Evolutionary conservation across 2,888 invertebrate genomes (phyloP), one percentile per base, ranked within the genome.

Genomic region (Cyrtodaria siliqua): DNA sequence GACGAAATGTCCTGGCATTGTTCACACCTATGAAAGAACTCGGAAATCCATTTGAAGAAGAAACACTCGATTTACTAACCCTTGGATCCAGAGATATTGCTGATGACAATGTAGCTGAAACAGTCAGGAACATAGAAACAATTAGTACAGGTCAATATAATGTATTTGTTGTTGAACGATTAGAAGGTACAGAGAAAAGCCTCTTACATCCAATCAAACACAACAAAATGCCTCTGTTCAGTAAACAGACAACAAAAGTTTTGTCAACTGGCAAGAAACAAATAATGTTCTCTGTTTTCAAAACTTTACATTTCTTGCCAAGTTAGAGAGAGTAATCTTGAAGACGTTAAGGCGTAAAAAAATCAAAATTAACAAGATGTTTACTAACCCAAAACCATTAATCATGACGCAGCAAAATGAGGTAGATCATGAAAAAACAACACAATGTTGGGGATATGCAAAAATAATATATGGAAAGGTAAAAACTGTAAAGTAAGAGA

Each of bases 271-370:
- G 52, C 1, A 68, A 42, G 24, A 14, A 42, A 20, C 44, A 69
- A 47, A 29, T 23, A 60, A 16, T 44, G 42, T 33, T 27, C 56
- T 44, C 55, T 64, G 4, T 71, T 70, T 33, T 44, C 56, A 0
- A n/a, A 24, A 33, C 24, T 72, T 23, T 72, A 49, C 20, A 40
- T 72, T 8, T 4, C 72, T 40, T 72, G 64, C 23, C 72, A 72
- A 23, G 55, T 55, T 8, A 24, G 72, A 6, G 38, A 72, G 26
- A n/a, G n/a, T n/a, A n/a, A n/a, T n/a, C n/a, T n/a, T n/a, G n/a
- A n/a, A n/a, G n/a, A n/a, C n/a, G n/a, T n/a, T n/a, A n/a, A n/a
- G n/a, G n/a, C n/a, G n/a, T n/a, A n/a, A n/a, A n/a, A n/a, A n/a
- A n/a, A n/a, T n/a, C n/a, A n/a, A n/a, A n/a, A n/a, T n/a, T n/a